A percentile compares a stretch with the other conserved stretches of the same genome.
Conservation (phyloP, 2,888 invertebrate species). For the Dioctria rufipes region DNA sequence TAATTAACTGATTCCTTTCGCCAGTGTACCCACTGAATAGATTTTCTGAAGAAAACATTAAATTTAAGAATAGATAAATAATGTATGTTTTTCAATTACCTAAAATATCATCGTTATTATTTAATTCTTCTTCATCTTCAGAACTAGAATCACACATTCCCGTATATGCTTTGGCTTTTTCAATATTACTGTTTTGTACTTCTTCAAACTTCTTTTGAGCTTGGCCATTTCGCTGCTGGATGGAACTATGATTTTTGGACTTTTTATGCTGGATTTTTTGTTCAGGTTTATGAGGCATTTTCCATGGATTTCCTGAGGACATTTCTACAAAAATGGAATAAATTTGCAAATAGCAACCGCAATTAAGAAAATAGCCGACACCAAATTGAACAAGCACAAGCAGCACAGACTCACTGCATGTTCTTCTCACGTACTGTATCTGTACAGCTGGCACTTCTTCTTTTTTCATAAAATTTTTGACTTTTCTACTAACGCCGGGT, state of each 20-base stretch:
- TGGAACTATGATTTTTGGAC: background rate
- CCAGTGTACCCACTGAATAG: constrained; percentile 73
- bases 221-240: background rate
- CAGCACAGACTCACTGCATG: too few species aligned
- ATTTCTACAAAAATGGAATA: background rate
- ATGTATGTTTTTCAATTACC: constrained; percentile 64
- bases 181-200: constrained; percentile 72
- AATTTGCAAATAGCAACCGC: too few species aligned
- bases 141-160: constrained; percentile 74
- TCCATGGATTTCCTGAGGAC: constrained; percentile 23
- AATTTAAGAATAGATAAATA: constrained; percentile 11
- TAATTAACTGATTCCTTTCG: constrained; percentile 71
- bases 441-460: too few species aligned
- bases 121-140: constrained; percentile 74
- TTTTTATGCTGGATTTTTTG: background rate
- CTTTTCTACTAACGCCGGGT: too few species aligned
- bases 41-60: constrained; percentile 66
- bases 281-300: constrained; percentile 4
- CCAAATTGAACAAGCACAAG: too few species aligned
- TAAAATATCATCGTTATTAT: constrained; percentile 70
- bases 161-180: constrained; percentile 72
- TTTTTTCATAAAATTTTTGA: too few species aligned
- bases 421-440: too few species aligned
- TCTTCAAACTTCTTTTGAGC: constrained; percentile 68
- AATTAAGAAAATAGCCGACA: too few species aligned